phyloP scores from a whole-genome alignment of 2,113 vertebrate species.

The Gavialis gangeticus region DNA sequence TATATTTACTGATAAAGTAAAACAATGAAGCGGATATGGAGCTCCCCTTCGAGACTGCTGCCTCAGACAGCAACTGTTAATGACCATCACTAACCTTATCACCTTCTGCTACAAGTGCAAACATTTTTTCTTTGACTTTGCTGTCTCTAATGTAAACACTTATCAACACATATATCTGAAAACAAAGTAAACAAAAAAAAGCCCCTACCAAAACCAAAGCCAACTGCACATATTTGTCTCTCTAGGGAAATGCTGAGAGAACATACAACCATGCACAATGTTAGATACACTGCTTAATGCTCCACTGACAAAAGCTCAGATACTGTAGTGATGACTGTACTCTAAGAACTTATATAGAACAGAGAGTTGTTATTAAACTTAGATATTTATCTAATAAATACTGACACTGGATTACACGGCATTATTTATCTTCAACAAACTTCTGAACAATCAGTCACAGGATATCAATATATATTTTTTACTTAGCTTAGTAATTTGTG shows the following conservation, averaged over 20 bases:
- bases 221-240: background rate
- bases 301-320: background rate
- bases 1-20: too few relatives aligned
- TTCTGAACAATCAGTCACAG: background rate
- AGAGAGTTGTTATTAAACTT: background rate
- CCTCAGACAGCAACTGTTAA: background rate
- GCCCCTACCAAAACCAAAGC: background rate
- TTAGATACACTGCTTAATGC: background rate
- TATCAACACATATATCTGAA: background rate
- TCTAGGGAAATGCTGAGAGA: too few relatives aligned
- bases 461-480: background rate
- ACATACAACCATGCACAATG: too few relatives aligned
- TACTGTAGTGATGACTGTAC: background rate
- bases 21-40: background rate
- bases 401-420: background rate
- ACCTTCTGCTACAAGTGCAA: background rate
- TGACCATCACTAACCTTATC: background rate
- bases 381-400: background rate
- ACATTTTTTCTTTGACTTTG: background rate
- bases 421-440: background rate
- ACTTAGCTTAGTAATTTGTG: background rate
- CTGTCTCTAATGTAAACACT: background rate
- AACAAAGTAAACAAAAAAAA: background rate
- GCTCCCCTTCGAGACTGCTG: background rate
- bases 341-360: background rate